Base-by-base conservation (phyloP, 2,797 vertebrate genomes). In the Sebastes matsubarae region DNA sequence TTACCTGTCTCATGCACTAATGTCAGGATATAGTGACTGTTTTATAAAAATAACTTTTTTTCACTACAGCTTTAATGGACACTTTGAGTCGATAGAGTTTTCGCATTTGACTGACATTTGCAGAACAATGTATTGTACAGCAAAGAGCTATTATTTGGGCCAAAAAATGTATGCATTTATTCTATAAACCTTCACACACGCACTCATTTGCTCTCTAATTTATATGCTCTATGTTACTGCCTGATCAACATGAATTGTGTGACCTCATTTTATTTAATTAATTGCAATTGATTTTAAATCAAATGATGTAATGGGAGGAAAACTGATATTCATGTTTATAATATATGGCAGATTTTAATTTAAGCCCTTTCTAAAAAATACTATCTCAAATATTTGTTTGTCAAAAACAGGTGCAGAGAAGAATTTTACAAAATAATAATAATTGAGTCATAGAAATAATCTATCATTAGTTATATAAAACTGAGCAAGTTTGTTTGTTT, bases 361-460 rank as follows among this genome's bases (percentile, higher is more conserved):
- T 36, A 46, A 18, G 1, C 20, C 34, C 9, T 65, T 38, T 42
- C 7, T 16, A 25, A 66, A 11, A 12, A n/a, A 2, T 34, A 6
- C 30, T 13, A n/a, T 22, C 6, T 32, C 66, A 54, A 34, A 54
- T 10, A 68, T 4, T 4, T 57, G 4, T 29, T 29, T 0, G 1
- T 61, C 59, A 32, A 71, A n/a, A n/a, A 42, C 3, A 30, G 7
- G 3, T 42, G 24, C 11, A 34, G 20, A 38, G 22, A 27, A 36
- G 2, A 13, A 5, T 20, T 68, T 55, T 10, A 24, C 3, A 42
- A n/a, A 13, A 13, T 0, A 9, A 4, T 5, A 6, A 65, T 25
- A 20, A 59, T 16, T 11, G 0, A n/a, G 27, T 8, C 9, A 14
- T 3, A 5, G 2, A n/a, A n/a, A n/a, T 46, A 14, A 30, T 0